Base-by-base conservation (phyloP, 2,113 vertebrate species). In the Scopus umbretta region DNA sequence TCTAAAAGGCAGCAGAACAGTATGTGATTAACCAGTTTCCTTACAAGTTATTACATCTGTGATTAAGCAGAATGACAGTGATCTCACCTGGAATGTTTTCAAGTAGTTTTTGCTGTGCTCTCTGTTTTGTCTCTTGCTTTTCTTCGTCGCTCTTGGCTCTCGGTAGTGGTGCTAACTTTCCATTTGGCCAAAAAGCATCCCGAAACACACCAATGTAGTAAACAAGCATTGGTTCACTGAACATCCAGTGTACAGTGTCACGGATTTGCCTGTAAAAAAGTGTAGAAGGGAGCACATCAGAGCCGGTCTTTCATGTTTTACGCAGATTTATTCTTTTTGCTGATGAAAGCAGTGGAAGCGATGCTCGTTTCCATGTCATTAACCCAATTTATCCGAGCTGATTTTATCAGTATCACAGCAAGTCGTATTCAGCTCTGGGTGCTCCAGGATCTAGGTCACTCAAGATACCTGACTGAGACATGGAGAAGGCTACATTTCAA, bases 171-270 rank as follows among this genome's bases (percentile, higher is more conserved):
- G 99, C 99, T 91, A 99, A 81, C 94, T 98, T 99, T 59, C 99
- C 99, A 6, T 99, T 98, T 55, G 99, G 99, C 99, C 99, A 99
- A 94, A 99, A 99, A 13, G 98, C 98, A 96, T 99, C 99, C 95
- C 98, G 98, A 98, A 99, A 99, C 95, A 99, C 95, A 55, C 92
- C 98, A 94, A 99, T 99, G 97, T 99, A 99, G 96, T 99, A 99
- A 91, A 99, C 99, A 89, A 99, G 95, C 99, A 99, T 99, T 83
- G 99, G 98, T 56, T 99, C 99, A 81, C 98, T 99, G 98, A 99
- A 99, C 92, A 99, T 99, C 99, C 99, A 99, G 98, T 98, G 99
- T 30, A 99, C 98, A 5, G 99, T 99, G 98, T 99, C 99, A 92
- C 99, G 98, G 95, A 99, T 99, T 96, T 99, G 99, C 98, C 99